Conservation (phyloP, 2,888 invertebrate genomes). For the Lathronympha strigana region DNA sequence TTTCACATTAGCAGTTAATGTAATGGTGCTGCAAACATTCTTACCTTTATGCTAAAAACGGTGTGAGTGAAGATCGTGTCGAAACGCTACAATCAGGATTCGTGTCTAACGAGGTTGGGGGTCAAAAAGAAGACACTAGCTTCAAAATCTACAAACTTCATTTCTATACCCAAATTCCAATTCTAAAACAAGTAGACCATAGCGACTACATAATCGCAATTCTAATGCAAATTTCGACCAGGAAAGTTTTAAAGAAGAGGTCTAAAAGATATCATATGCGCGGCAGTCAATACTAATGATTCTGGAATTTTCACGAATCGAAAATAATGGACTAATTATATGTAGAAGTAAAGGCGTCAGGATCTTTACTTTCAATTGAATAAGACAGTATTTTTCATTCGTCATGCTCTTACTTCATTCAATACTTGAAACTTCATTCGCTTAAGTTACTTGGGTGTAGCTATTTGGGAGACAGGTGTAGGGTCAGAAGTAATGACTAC, state of each 20-base stretch:
- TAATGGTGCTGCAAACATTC: slow-evolving; percentile 42
- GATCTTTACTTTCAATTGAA: slow-evolving; percentile 49
- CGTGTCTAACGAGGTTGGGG: slow-evolving; percentile 69
- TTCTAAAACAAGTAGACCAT: slow-evolving; percentile 77
- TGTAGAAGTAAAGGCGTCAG: slow-evolving; percentile 59
- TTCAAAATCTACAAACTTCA: slow-evolving; percentile 76
- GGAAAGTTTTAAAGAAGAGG: slow-evolving; percentile 77
- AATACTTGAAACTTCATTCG: slow-evolving; percentile 64
- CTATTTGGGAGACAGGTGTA: slow-evolving; percentile 32
- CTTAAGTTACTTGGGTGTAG: slow-evolving; percentile 52
- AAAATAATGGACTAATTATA: slow-evolving; percentile 64
- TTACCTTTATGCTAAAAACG: slow-evolving; percentile 55
- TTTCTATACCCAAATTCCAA: slow-evolving; percentile 77
- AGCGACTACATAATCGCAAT: slow-evolving; percentile 81
- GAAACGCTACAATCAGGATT: slow-evolving; percentile 61
- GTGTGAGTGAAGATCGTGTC: slow-evolving; percentile 57
- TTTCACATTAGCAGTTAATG: slow-evolving; percentile 10
- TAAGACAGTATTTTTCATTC: slow-evolving; percentile 65
- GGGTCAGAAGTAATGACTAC: slow-evolving; percentile 36
- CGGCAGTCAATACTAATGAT: slow-evolving; percentile 76
- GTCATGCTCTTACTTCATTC: slow-evolving; percentile 69
- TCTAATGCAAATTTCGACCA: slow-evolving; percentile 81
- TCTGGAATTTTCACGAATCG: slow-evolving; percentile 82
- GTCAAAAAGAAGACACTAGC: slow-evolving; percentile 77
- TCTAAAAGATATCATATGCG: slow-evolving; percentile 76